A percentile compares a stretch with the other conserved stretches of the same genome.
Evolutionary conservation across 2,888 invertebrate species (phyloP).

Genomic region (Eustalomyia histrio): DNA sequence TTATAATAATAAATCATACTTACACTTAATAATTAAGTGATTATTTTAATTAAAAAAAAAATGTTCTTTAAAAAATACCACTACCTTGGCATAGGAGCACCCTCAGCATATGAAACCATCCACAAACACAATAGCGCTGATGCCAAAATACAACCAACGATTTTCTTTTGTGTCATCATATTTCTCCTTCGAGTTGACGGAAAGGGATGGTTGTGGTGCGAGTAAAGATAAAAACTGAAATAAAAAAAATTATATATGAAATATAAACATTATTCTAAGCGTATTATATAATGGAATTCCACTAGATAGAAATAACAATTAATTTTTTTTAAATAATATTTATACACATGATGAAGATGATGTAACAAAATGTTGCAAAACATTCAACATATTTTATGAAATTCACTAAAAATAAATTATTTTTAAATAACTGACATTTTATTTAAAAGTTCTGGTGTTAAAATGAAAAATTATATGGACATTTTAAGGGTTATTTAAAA

Average conservation of each 20-base stretch:
- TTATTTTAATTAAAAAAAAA: conserved; percentile 51
- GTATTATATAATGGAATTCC: not conserved
- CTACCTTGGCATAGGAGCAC: conserved; percentile 79
- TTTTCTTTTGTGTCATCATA: conserved; percentile 67
- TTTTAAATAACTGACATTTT: no score
- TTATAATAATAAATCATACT: conserved; percentile 2
- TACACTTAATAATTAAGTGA: conserved; percentile 1
- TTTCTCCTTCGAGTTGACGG: not conserved
- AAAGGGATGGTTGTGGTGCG: not conserved
- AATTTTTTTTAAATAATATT: no score
- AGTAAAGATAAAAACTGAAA: conserved; percentile 53
- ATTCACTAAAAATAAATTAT: no score
- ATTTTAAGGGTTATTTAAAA: no score
- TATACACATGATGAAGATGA: no score
- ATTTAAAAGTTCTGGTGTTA: no score
- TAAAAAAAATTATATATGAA: conserved; percentile 32
- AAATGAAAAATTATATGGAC: no score
- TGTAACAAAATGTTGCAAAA: no score
- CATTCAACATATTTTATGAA: no score
- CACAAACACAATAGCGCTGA: conserved; percentile 74
- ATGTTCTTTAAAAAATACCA: conserved; percentile 72
- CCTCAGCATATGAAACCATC: conserved; percentile 75
- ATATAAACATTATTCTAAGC: conserved; percentile 2
- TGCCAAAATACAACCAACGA: conserved; percentile 72
- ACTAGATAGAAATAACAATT: not conserved